A percentile compares a stretch with the other conserved stretches of the same genome.
These are phyloP conservation scores for Campylorhamphus procurvoides DNA, from an alignment of 2,113 vertebrate species.

Conservation along the genomic window DNA sequence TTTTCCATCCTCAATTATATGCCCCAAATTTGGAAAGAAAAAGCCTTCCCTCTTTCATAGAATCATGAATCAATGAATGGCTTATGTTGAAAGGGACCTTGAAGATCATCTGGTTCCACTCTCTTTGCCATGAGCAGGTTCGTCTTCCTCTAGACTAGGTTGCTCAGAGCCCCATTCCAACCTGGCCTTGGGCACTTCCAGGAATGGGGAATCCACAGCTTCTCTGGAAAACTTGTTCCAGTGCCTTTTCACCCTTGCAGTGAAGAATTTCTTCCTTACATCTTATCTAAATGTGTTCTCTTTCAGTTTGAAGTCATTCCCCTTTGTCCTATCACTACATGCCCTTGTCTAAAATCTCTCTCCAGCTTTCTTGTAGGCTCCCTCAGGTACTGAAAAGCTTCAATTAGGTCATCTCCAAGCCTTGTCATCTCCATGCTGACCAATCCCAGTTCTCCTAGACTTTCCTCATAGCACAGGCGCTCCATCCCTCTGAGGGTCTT, in stretches of 20 bases:
- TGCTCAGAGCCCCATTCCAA: background rate
- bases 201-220: background rate
- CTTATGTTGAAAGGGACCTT: background rate
- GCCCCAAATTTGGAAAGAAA: background rate
- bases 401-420: background rate
- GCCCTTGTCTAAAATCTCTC: background rate
- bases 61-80: background rate
- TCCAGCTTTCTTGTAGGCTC: background rate
- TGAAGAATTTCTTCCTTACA: background rate
- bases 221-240: background rate
- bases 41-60: background rate
- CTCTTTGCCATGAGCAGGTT: rapidly evolving
- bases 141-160: background rate
- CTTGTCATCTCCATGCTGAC: background rate
- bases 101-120: background rate
- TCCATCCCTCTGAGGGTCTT: background rate
- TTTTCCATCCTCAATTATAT: background rate
- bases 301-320: background rate
- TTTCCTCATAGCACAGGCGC: background rate
- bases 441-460: background rate
- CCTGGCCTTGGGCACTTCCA: background rate
- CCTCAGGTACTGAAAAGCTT: background rate
- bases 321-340: background rate
- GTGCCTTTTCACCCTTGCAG: background rate
- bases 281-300: background rate